Evolutionary conservation across 2,888 invertebrate genomes (phyloP).

Genomic region (Choreutis nemorana): DNA sequence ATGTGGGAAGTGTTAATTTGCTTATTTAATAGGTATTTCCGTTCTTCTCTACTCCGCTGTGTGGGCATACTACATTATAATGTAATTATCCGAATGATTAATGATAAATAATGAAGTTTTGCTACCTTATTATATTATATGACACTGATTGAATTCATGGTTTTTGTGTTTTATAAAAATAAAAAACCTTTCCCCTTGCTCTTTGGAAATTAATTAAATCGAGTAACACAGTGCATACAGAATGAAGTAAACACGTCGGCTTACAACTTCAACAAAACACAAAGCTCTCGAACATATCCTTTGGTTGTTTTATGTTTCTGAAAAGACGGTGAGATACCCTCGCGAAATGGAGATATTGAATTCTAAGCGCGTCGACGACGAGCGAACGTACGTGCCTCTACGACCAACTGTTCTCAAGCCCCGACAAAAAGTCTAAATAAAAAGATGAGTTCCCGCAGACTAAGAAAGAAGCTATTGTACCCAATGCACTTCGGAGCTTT

Average conservation of each 20-base stretch:
- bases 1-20: too few species aligned
- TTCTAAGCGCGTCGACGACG: slow-evolving; percentile 44
- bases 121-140: too few species aligned
- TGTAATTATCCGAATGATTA: too few species aligned
- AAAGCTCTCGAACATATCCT: slow-evolving; percentile 27
- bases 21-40: too few species aligned
- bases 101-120: too few species aligned
- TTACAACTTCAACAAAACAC: slow-evolving; percentile 28
- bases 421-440: slow-evolving; percentile 44
- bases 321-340: slow-evolving; percentile 36
- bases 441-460: slow-evolving; percentile 37
- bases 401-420: slow-evolving; percentile 37
- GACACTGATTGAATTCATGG: too few species aligned
- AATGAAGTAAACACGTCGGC: too few species aligned
- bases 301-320: slow-evolving; percentile 35
- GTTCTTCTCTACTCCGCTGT: too few species aligned
- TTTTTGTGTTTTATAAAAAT: too few species aligned
- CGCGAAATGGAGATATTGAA: slow-evolving; percentile 49
- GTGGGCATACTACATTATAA: too few species aligned
- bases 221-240: slow-evolving; percentile 13
- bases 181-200: too few species aligned
- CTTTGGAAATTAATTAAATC: too few species aligned
- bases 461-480: slow-evolving; percentile 40
- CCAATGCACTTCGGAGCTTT: slow-evolving; percentile 37
- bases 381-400: slow-evolving; percentile 43